phyloP scores from a whole-genome alignment of 2,797 vertebrate species.

The Sebastolobus alascanus region DNA sequence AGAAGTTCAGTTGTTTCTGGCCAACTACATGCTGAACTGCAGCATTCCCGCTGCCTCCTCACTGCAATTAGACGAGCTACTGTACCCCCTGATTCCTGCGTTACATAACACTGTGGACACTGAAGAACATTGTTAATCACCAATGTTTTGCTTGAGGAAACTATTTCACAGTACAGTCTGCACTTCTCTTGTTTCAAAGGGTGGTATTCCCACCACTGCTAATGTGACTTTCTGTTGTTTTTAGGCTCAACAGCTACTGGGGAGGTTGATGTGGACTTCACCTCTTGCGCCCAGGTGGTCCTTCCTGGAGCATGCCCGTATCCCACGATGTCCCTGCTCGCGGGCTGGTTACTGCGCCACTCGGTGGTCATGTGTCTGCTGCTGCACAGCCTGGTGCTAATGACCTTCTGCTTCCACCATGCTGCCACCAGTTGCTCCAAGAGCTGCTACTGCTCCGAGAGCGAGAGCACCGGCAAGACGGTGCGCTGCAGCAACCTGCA shows the following conservation, averaged over 20 bases:
- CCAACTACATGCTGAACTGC: slow-evolving; percentile 33
- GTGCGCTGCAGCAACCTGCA: slow-evolving; percentile 95
- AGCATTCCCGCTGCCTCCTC: slow-evolving; percentile 55
- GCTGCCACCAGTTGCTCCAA: slow-evolving; percentile 88
- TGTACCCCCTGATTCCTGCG: slow-evolving; percentile 32
- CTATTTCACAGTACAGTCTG: not conserved
- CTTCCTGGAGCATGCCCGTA: slow-evolving; percentile 77
- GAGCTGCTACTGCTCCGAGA: slow-evolving; percentile 92
- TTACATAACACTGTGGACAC: slow-evolving; percentile 59
- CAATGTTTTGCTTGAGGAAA: slow-evolving; percentile 14
- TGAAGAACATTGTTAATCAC: slow-evolving; percentile 47
- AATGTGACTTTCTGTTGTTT: slow-evolving; percentile 44
- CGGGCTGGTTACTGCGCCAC: slow-evolving; percentile 83
- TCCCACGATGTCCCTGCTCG: slow-evolving; percentile 79
- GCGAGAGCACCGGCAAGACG: slow-evolving; percentile 88
- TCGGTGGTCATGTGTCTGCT: slow-evolving; percentile 89
- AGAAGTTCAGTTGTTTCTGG: slow-evolving; percentile 38
- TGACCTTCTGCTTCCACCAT: slow-evolving; percentile 88
- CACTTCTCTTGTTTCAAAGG: not conserved
- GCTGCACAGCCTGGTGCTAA: slow-evolving; percentile 90
- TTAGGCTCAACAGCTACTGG: slow-evolving; percentile 66
- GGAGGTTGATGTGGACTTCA: slow-evolving; percentile 70
- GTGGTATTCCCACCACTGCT: not conserved
- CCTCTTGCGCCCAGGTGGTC: slow-evolving; percentile 54
- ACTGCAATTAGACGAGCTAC: slow-evolving; percentile 67